phyloP scores from a whole-genome alignment of 2,888 invertebrate species.

The Netelia inedita region DNA sequence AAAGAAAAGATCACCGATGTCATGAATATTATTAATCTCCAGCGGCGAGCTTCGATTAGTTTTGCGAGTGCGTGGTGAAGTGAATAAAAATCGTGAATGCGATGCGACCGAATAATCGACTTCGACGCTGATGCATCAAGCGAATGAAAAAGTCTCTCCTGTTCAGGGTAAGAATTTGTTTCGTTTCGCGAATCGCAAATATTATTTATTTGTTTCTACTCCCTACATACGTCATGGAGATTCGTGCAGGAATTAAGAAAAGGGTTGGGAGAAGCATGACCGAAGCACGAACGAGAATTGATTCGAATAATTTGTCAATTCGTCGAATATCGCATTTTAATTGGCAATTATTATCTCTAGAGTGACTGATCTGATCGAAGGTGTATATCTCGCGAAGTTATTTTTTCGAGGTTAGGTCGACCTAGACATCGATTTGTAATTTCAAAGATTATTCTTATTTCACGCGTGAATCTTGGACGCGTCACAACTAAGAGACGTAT shows the following conservation, averaged over 20 bases:
- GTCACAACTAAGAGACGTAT: background rate
- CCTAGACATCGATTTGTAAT: slow-evolving; percentile 14
- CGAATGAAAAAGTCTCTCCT: slow-evolving; percentile 40
- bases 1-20: background rate
- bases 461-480: background rate
- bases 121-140: slow-evolving; percentile 54
- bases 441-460: background rate
- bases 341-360: too few species aligned
- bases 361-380: background rate
- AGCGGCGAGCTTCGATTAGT: background rate
- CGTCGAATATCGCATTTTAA: too few species aligned
- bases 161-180: slow-evolving; percentile 47
- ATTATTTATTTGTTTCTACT: background rate
- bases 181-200: background rate
- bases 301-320: background rate
- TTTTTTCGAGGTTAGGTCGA: slow-evolving; percentile 38
- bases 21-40: background rate
- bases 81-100: background rate
- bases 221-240: background rate
- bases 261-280: background rate
- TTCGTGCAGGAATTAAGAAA: background rate
- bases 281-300: background rate
- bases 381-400: background rate
- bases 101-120: slow-evolving; percentile 21
- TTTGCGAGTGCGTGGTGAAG: background rate